Evolutionary conservation across 2,888 invertebrate species (phyloP).

Genomic region (Elaeidobius kamerunicus): DNA sequence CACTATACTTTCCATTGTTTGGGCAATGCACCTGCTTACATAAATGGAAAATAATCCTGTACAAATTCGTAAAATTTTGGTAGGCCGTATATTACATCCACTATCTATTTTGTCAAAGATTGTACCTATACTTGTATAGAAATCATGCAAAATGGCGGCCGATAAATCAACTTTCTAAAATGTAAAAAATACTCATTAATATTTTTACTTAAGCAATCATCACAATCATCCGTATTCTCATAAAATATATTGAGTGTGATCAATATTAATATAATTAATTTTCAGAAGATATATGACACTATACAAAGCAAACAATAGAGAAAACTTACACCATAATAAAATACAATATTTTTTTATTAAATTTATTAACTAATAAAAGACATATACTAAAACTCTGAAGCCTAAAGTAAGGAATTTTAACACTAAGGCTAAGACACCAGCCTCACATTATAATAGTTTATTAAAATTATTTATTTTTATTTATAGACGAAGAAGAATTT

Average conservation of each 20-base stretch:
- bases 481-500: too few species aligned
- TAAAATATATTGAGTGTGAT: not conserved
- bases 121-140: conserved; percentile 32
- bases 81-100: conserved; percentile 10
- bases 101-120: conserved; percentile 27
- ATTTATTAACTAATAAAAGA: too few species aligned
- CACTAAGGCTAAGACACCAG: too few species aligned
- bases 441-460: too few species aligned
- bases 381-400: too few species aligned
- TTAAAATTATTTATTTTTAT: too few species aligned
- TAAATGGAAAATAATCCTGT: conserved; percentile 55
- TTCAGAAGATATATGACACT: not conserved
- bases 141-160: conserved; percentile 33
- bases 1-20: conserved; percentile 63
- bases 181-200: not conserved
- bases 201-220: too few species aligned
- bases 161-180: conserved; percentile 31
- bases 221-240: too few species aligned
- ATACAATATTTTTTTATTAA: too few species aligned
- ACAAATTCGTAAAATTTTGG: conserved; percentile 35
- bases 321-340: not conserved
- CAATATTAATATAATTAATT: not conserved
- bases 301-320: not conserved
- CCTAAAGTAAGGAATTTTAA: too few species aligned
- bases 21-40: conserved; percentile 64